A percentile compares a stretch with the other conserved stretches of the same genome.
Evolutionary conservation across 2,888 invertebrate species (phyloP).

Genomic region (Erpobdella octoculata): DNA sequence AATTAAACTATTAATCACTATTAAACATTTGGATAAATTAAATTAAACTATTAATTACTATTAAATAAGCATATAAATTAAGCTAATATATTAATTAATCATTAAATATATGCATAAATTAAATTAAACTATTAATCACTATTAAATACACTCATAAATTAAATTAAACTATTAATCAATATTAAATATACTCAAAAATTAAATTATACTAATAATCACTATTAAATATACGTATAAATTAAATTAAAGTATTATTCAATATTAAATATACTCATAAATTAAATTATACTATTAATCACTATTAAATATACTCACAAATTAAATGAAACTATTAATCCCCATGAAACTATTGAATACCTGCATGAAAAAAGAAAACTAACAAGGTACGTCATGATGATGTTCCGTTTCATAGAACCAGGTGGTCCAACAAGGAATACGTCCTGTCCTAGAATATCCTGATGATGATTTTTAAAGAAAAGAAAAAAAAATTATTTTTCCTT

Average conservation of each 20-base stretch:
- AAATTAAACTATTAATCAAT: not conserved
- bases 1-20: too few relatives aligned
- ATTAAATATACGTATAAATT: not conserved
- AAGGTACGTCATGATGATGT: conserved; percentile 73
- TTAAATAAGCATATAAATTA: too few relatives aligned
- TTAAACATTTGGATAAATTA: too few relatives aligned
- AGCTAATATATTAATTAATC: too few relatives aligned
- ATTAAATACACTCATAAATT: too few relatives aligned
- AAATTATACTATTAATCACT: not conserved
- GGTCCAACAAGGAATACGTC: conserved; percentile 89
- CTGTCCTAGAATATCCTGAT: conserved; percentile 68
- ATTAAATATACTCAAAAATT: not conserved
- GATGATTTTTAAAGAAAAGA: too few relatives aligned
- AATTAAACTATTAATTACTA: too few relatives aligned
- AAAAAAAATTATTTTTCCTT: not conserved
- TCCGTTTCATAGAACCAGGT: conserved; percentile 74
- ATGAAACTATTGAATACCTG: not conserved
- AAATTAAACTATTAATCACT: not conserved
- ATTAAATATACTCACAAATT: not conserved
- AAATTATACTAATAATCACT: not conserved
- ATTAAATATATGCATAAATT: not conserved
- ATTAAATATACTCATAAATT: not conserved
- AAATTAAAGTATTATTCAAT: not conserved
- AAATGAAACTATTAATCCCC: not conserved
- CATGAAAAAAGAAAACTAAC: conserved; percentile 50